Conservation (phyloP, 2,113 vertebrate genomes). For the Dicrurus megarhynchus region DNA sequence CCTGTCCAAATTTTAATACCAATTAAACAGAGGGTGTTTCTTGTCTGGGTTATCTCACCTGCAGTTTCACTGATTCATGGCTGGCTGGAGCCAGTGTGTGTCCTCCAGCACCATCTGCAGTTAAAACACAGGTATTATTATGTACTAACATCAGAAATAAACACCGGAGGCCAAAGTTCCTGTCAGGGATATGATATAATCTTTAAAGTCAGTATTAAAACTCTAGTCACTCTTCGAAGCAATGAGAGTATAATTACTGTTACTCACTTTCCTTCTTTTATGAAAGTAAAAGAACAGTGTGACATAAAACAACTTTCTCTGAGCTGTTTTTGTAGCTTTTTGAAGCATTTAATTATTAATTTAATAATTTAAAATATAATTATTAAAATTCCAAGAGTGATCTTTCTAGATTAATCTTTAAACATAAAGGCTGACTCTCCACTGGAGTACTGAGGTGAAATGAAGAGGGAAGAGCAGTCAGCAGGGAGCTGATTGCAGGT, state of each 20-base stretch:
- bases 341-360: conserved; percentile 23
- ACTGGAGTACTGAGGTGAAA: not conserved
- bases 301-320: not conserved
- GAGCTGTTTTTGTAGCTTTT: not conserved
- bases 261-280: not conserved
- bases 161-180: not conserved
- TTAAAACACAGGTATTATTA: not conserved
- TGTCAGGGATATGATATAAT: not conserved
- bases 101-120: conserved; percentile 20
- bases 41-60: not conserved
- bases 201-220: not conserved
- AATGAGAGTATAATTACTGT: not conserved
- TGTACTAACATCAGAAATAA: not conserved
- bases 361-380: too few species aligned
- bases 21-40: not conserved
- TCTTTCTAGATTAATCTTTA: not conserved
- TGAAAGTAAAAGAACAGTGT: not conserved
- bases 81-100: not conserved
- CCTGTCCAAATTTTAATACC: not conserved
- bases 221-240: not conserved
- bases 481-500: not conserved
- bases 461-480: not conserved
- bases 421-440: not conserved
- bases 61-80: not conserved
- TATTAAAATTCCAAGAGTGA: not conserved